A percentile compares a stretch with the other conserved stretches of the same genome.
These are phyloP conservation scores for Trichopria drosophilae DNA, from an alignment of 2,888 invertebrate genomes.

Conservation along the genomic window DNA sequence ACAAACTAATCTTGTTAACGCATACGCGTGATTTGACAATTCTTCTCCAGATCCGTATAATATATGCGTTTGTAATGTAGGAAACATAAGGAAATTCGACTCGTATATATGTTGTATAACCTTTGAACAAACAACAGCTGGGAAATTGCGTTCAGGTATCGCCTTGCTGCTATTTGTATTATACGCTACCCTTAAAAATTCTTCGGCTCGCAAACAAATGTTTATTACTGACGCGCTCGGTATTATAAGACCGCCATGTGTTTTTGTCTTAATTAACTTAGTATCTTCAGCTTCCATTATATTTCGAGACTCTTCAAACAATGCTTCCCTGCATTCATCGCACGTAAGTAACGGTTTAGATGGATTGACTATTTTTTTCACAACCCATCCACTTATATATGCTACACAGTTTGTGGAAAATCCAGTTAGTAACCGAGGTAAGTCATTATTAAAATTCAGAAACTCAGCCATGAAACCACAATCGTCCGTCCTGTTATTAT, in stretches of 20 bases:
- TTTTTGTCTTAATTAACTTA: constrained; percentile 6
- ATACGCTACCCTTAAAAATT: constrained; percentile 3
- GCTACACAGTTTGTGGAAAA: constrained; percentile 12
- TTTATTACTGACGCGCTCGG: constrained; percentile 26
- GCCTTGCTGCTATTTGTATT: too few species aligned
- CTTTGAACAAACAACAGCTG: constrained; percentile 23
- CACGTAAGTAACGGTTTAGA: constrained; percentile 16
- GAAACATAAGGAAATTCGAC: too few species aligned
- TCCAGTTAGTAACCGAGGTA: too few species aligned
- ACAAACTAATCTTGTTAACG: constrained; percentile 17
- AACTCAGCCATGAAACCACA: too few species aligned
- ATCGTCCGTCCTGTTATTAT: too few species aligned
- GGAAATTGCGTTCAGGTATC: too few species aligned
- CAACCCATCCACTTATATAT: constrained; percentile 23
- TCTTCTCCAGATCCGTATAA: too few species aligned
- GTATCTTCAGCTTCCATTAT: too few species aligned
- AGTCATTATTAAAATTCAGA: too few species aligned
- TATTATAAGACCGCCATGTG: too few species aligned
- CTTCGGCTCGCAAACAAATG: constrained; percentile 19
- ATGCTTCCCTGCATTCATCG: too few species aligned
- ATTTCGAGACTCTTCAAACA: constrained; percentile 7
- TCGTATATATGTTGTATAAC: constrained; percentile 18
- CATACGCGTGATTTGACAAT: constrained; percentile 17
- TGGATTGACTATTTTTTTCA: constrained; percentile 21
- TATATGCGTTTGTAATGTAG: too few species aligned